Conservation (phyloP, 2,888 invertebrate genomes). For the Panopea generosa region DNA sequence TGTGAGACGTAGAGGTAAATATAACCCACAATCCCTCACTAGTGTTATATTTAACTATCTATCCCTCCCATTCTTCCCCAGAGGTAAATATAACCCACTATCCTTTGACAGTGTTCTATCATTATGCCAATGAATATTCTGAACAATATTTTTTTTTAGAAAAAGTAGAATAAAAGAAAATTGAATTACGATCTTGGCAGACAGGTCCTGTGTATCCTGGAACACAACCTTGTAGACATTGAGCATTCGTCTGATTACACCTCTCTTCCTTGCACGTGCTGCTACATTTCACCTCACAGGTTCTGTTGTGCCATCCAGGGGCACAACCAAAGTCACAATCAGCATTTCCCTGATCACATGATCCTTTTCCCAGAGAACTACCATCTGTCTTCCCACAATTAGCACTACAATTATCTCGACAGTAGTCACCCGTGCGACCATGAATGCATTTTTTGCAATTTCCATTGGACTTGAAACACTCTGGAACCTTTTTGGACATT, state of each 20-base stretch:
- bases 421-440: constrained; percentile 37
- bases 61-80: no score
- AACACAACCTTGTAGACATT: constrained; percentile 41
- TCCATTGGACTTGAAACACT: constrained; percentile 30
- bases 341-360: constrained; percentile 38
- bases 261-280: constrained; percentile 27
- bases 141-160: no score
- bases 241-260: constrained; percentile 31
- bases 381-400: constrained; percentile 4
- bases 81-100: no score
- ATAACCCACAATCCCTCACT: no score
- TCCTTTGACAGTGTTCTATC: no score
- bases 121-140: no score
- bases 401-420: constrained; percentile 19
- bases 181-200: constrained; percentile 40
- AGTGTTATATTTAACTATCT: no score
- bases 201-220: constrained; percentile 31
- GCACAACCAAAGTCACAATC: constrained; percentile 41
- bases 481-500: constrained; percentile 12
- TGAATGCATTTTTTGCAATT: constrained; percentile 20
- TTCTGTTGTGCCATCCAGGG: constrained; percentile 39
- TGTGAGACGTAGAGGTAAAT: no score
- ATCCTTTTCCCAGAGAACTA: constrained; percentile 7
- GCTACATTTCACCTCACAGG: constrained; percentile 35
- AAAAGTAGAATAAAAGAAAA: no score